These are phyloP conservation scores for Gambusia yucatana DNA, from an alignment of 2,797 vertebrate genomes.

Conservation along the genomic window DNA sequence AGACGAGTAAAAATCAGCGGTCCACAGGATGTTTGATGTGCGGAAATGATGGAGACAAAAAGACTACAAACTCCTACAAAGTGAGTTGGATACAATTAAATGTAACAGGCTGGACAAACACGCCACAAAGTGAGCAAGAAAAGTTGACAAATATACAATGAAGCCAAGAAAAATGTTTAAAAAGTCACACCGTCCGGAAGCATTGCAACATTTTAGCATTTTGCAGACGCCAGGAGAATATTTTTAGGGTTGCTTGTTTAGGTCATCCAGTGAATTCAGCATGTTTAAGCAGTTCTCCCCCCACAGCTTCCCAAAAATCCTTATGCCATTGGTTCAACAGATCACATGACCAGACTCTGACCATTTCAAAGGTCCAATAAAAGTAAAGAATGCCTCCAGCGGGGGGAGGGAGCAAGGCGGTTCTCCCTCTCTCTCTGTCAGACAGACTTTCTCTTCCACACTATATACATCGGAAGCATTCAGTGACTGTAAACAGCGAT, in stretches of 20 bases:
- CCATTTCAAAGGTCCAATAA: conserved; percentile 78
- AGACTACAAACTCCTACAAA: conserved; percentile 3
- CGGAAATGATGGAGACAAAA: conserved; percentile 24
- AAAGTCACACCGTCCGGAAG: conserved; percentile 1
- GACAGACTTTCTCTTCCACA: conserved; percentile 33
- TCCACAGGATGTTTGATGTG: conserved; percentile 31
- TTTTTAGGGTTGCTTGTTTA: conserved; percentile 52
- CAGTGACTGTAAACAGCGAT: conserved; percentile 48
- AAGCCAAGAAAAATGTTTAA: conserved; percentile 3
- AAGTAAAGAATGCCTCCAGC: conserved; percentile 53
- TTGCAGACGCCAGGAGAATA: conserved; percentile 23
- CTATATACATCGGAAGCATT: conserved; percentile 40
- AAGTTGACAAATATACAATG: neutral
- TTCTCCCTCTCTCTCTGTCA: conserved; percentile 23
- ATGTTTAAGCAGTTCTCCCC: conserved; percentile 48
- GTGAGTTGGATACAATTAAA: conserved; percentile 4
- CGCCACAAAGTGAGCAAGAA: neutral
- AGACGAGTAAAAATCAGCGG: conserved; percentile 26
- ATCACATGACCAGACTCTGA: conserved; percentile 81
- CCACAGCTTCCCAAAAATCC: conserved; percentile 37
- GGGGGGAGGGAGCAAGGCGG: conserved; percentile 59
- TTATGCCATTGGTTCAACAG: conserved; percentile 66
- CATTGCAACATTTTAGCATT: neutral
- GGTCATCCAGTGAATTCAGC: conserved; percentile 53
- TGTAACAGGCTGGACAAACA: neutral